phyloP scores from a whole-genome alignment of 2,113 vertebrate species.

The Sapayoa aenigma region DNA sequence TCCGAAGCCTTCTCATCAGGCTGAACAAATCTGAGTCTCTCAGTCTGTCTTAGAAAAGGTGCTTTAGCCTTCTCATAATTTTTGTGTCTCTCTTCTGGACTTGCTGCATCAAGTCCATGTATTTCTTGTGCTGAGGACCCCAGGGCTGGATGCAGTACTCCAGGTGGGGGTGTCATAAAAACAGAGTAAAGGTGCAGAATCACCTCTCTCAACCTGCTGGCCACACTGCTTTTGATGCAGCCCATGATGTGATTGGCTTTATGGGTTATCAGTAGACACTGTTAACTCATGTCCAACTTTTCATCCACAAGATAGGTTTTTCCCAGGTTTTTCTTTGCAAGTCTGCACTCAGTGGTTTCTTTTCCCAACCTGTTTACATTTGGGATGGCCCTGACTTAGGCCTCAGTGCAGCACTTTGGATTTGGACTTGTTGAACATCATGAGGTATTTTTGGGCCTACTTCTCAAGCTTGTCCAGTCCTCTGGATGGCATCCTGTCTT shows the following conservation, averaged over 20 bases:
- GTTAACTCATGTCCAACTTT: not conserved
- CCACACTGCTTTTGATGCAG: fast-evolving
- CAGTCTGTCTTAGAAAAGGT: not conserved
- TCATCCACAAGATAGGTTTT: not conserved
- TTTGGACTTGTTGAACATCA: not conserved
- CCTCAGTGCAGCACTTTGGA: not conserved
- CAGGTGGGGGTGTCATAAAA: not conserved
- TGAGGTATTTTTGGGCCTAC: no score
- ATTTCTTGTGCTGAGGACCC: not conserved
- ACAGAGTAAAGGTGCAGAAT: not conserved
- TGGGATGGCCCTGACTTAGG: not conserved
- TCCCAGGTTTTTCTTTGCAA: not conserved
- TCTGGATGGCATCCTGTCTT: not conserved
- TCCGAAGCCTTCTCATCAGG: not conserved
- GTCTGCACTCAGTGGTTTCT: not conserved
- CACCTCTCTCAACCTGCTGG: not conserved
- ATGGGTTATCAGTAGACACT: not conserved
- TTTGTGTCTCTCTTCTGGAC: not conserved
- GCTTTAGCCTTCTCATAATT: not conserved
- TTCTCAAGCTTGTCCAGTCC: not conserved
- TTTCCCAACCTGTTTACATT: not conserved
- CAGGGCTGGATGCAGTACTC: not conserved
- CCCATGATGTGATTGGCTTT: not conserved
- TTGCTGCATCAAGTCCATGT: not conserved
- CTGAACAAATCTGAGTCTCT: not conserved